Percentiles rank a stretch among this genome's conserved stretches.
These are phyloP conservation scores for Oreotrochilus melanogaster DNA, from an alignment of 2,113 vertebrate species.

Conservation along the genomic window DNA sequence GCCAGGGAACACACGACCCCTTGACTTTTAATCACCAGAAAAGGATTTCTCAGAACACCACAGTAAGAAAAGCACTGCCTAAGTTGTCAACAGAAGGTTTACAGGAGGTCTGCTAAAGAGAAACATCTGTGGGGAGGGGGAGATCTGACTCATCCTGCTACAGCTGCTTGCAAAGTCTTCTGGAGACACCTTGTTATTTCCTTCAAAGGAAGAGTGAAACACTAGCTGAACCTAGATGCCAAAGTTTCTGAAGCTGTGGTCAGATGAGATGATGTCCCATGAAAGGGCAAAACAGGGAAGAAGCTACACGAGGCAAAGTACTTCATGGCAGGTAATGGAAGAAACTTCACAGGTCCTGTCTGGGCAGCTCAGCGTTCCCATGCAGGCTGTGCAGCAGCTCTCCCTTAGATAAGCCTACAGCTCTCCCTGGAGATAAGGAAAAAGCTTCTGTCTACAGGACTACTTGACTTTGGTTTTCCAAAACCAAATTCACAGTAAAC, in stretches of 20 bases:
- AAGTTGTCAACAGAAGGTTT: neutral
- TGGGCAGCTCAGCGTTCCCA: neutral
- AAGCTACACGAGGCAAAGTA: neutral
- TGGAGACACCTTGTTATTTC: neutral
- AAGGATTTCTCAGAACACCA: neutral
- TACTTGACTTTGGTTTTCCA: neutral
- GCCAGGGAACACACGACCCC: neutral
- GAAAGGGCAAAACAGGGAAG: neutral
- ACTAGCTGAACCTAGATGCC: neutral
- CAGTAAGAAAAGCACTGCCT: neutral
- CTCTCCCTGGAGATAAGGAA: neutral
- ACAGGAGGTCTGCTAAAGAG: neutral
- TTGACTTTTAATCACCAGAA: neutral
- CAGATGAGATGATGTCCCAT: neutral
- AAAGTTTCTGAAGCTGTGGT: neutral
- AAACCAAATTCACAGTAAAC: neutral
- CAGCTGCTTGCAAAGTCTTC: neutral
- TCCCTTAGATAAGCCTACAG: neutral
- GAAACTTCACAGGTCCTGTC: neutral
- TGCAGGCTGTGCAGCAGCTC: neutral
- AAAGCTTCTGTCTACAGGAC: neutral
- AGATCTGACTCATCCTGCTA: neutral
- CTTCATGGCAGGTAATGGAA: neutral
- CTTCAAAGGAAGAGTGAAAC: accelerated
- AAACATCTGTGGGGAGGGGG: neutral